phyloP scores from a whole-genome alignment of 2,888 invertebrate genomes.

The Leucoma salicis region DNA sequence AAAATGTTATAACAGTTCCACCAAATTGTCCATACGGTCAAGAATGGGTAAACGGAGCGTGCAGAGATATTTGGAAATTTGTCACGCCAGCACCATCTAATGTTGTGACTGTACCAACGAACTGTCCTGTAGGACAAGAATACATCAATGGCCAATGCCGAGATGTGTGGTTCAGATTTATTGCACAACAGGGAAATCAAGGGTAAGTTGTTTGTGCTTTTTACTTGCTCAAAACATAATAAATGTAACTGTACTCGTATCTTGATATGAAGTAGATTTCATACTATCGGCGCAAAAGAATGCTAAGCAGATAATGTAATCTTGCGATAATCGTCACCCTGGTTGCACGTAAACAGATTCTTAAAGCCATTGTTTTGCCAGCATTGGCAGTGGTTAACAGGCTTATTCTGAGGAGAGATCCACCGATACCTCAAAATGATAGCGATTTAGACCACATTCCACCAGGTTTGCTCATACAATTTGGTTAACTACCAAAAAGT shows the following conservation, averaged over 20 bases:
- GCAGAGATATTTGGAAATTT: constrained; percentile 27
- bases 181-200: constrained; percentile 9
- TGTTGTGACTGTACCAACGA: constrained; percentile 35
- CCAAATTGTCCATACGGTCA: constrained; percentile 29
- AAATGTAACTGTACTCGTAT: background rate
- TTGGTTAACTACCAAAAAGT: too few relatives aligned
- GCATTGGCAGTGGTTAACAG: too few relatives aligned
- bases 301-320: background rate
- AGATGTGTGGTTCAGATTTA: constrained; percentile 6
- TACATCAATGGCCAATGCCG: constrained; percentile 6
- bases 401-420: too few relatives aligned
- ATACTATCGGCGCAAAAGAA: background rate
- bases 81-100: constrained; percentile 15
- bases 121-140: constrained; percentile 36
- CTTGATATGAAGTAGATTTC: background rate
- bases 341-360: too few relatives aligned
- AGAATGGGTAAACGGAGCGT: constrained; percentile 28
- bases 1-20: constrained; percentile 41
- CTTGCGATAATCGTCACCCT: too few relatives aligned
- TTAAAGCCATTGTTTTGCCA: too few relatives aligned
- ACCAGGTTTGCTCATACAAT: too few relatives aligned
- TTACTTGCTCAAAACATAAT: background rate
- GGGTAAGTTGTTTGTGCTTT: background rate
- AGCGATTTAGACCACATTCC: too few relatives aligned
- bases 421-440: too few relatives aligned